A percentile compares a stretch with the other conserved stretches of the same genome.
Conservation (phyloP, 2,113 vertebrate genomes). For the Indicator maculatus region DNA sequence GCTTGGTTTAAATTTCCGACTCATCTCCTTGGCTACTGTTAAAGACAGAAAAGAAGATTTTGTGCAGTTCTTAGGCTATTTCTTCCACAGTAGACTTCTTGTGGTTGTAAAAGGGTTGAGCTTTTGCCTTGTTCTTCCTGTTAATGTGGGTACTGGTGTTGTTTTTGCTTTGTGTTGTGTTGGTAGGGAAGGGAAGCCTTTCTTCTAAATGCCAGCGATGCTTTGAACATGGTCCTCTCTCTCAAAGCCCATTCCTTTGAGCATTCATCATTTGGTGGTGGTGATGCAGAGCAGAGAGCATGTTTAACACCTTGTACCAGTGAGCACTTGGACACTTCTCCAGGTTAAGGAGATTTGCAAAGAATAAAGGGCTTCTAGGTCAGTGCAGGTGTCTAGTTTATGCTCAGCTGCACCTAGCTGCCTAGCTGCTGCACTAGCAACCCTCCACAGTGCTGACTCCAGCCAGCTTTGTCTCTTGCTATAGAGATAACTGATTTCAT, state of each 20-base stretch:
- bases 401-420: neutral
- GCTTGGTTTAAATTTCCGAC: neutral
- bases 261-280: neutral
- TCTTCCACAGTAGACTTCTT: neutral
- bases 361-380: neutral
- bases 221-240: neutral
- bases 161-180: neutral
- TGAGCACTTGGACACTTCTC: neutral
- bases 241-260: neutral
- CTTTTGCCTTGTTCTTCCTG: neutral
- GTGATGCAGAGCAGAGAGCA: neutral
- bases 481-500: neutral
- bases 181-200: neutral
- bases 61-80: neutral
- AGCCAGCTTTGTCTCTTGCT: neutral
- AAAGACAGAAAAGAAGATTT: neutral
- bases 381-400: rapidly evolving
- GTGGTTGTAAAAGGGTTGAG: neutral
- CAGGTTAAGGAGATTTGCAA: neutral
- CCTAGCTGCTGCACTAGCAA: too few relatives aligned
- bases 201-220: neutral
- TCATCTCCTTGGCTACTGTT: neutral
- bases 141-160: neutral
- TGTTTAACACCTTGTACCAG: neutral
- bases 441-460: neutral